phyloP scores from a whole-genome alignment of 2,888 invertebrate genomes.

The Drepana falcataria region DNA sequence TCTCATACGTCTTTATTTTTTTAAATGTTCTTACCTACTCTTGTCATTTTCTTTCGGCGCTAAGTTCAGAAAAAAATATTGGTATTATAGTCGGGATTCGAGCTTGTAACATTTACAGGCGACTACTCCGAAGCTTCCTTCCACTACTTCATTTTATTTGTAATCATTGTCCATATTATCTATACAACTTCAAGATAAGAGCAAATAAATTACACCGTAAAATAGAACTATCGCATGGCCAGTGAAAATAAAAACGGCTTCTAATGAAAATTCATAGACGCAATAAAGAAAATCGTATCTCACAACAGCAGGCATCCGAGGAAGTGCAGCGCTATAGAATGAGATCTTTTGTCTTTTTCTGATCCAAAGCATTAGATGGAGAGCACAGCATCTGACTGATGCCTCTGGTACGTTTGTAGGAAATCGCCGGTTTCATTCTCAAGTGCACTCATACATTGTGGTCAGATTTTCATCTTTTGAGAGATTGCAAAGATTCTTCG shows the following conservation, averaged over 20 bases:
- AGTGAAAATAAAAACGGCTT: constrained; percentile 21
- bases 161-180: too few relatives aligned
- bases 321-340: constrained; percentile 15
- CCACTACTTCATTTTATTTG: too few relatives aligned
- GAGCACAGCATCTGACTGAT: constrained; percentile 31
- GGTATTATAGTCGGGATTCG: too few relatives aligned
- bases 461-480: constrained; percentile 11
- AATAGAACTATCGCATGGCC: neutral
- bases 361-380: constrained; percentile 23
- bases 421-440: constrained; percentile 8
- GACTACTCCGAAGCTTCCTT: too few relatives aligned
- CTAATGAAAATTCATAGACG: constrained; percentile 26
- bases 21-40: too few relatives aligned
- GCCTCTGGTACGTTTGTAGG: constrained; percentile 11
- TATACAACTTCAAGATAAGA: neutral
- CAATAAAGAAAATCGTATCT: constrained; percentile 35
- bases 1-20: too few relatives aligned
- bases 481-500: neutral
- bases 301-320: constrained; percentile 13
- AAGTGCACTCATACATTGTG: constrained; percentile 13
- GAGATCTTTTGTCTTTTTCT: constrained; percentile 12
- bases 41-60: too few relatives aligned
- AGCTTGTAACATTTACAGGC: too few relatives aligned
- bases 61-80: too few relatives aligned
- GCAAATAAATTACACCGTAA: neutral